These are phyloP conservation scores for Drosophila sturtevanti DNA, from an alignment of 1,140 invertebrate species.

Conservation along the genomic window DNA sequence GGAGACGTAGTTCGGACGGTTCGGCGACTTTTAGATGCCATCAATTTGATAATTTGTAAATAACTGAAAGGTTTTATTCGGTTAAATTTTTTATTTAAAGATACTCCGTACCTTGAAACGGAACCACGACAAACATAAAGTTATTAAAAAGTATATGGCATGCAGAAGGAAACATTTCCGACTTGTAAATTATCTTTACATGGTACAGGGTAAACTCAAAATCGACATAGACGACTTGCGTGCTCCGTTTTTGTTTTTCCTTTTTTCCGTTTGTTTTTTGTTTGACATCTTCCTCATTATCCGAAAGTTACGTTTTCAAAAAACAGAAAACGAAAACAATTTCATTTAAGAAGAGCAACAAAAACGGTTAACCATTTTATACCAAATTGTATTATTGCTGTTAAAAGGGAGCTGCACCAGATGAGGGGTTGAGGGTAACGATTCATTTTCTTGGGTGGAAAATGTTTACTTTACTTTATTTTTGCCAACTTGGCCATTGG, in stretches of 20 bases:
- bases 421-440: neutral
- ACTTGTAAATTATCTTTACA: too few species aligned
- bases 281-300: slow-evolving; percentile 60
- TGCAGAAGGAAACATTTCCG: too few species aligned
- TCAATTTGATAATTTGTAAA: too few species aligned
- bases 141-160: too few species aligned
- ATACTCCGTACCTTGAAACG: too few species aligned
- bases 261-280: neutral
- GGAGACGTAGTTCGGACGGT: too few species aligned
- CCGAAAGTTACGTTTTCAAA: slow-evolving; percentile 47
- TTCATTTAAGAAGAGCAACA: slow-evolving; percentile 34
- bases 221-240: too few species aligned
- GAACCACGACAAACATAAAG: too few species aligned
- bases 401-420: slow-evolving; percentile 18
- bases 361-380: slow-evolving; percentile 44
- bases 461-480: slow-evolving; percentile 65
- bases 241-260: neutral
- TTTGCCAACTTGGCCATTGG: slow-evolving; percentile 46
- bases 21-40: too few species aligned
- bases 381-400: slow-evolving; percentile 70
- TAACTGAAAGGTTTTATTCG: too few species aligned
- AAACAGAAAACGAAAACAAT: slow-evolving; percentile 42
- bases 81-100: too few species aligned
- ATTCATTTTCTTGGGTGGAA: slow-evolving; percentile 25
- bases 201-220: too few species aligned